Conservation (phyloP, 2,797 vertebrate genomes). For the Falco peregrinus region DNA sequence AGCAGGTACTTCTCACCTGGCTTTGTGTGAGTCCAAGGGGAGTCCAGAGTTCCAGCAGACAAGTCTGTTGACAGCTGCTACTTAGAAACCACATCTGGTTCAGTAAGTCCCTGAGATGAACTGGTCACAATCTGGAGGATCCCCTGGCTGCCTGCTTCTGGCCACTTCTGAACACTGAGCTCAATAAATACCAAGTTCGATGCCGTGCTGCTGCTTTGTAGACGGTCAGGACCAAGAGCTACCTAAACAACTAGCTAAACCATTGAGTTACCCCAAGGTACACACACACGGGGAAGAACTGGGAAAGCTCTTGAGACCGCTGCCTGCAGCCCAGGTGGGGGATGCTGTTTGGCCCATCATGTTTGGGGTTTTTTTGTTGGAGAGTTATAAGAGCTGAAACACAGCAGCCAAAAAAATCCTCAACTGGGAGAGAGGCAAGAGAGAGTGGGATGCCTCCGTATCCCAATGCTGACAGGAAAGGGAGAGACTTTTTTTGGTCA, state of each 20-base stretch:
- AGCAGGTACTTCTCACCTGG: neutral
- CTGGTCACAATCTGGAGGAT: neutral
- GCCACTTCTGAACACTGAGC: neutral
- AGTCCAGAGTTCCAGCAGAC: neutral
- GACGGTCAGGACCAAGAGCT: neutral
- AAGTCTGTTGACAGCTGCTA: neutral
- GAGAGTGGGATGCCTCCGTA: neutral
- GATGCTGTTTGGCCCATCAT: neutral
- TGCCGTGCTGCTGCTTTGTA: rapidly evolving
- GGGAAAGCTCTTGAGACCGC: neutral
- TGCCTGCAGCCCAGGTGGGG: neutral
- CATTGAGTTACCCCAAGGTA: neutral
- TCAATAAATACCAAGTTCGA: neutral
- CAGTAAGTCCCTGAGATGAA: neutral
- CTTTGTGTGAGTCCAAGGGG: neutral
- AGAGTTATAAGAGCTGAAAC: neutral
- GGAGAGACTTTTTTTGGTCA: neutral
- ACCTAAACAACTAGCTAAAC: neutral
- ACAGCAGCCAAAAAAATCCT: neutral
- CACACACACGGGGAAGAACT: rapidly evolving
- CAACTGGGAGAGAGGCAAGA: neutral
- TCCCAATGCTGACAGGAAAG: neutral
- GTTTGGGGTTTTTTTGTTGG: neutral
- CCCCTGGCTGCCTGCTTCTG: neutral
- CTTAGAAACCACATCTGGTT: neutral